Evolutionary conservation across 2,113 vertebrate species (phyloP).

Genomic region (Aldabrachelys gigantea): DNA sequence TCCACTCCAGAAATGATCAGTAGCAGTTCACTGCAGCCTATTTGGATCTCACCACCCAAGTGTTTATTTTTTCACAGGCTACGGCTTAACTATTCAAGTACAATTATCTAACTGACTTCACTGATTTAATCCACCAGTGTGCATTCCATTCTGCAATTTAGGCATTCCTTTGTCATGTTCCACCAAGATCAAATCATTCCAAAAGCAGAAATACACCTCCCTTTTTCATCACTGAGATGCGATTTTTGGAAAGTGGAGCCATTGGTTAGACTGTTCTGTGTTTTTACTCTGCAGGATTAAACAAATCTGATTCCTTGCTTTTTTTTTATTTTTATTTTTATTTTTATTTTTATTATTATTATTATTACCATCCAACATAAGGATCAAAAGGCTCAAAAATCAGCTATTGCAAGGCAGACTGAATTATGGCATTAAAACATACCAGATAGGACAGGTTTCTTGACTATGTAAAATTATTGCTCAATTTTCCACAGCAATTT

Average conservation of each 20-base stretch:
- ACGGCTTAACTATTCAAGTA: background rate
- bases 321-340: background rate
- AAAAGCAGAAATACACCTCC: background rate
- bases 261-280: background rate
- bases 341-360: background rate
- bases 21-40: background rate
- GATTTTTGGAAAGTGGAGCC: background rate
- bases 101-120: background rate
- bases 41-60: background rate
- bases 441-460: background rate
- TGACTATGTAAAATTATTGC: background rate
- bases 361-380: fast-evolving
- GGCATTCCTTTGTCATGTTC: background rate
- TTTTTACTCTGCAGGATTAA: background rate
- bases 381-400: background rate
- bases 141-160: background rate
- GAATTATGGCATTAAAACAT: background rate
- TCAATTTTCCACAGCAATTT: background rate
- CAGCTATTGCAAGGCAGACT: background rate
- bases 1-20: background rate
- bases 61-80: background rate
- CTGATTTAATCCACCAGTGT: background rate
- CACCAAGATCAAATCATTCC: background rate
- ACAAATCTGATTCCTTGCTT: background rate
- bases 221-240: background rate